Evolutionary conservation across 2,797 vertebrate genomes (phyloP), one percentile per base, ranked within the genome.

Genomic region (Orientallactaga sibirica): DNA sequence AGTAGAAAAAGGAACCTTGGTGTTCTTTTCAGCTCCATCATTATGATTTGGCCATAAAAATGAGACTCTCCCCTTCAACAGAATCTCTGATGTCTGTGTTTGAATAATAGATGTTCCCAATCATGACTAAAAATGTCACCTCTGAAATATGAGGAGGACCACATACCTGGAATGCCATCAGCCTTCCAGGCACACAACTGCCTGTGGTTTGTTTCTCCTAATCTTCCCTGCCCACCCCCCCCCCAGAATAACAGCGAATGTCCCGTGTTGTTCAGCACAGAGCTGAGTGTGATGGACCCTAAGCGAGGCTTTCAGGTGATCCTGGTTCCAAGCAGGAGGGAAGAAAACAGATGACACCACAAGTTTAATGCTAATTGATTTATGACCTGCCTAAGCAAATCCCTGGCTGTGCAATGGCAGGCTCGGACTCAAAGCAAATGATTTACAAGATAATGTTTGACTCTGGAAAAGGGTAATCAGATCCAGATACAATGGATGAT

Each of bases 391-490:
- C 98, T 98, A 98, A 98, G 97, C 98, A 98, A 98, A 98, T 98
- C 98, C 97, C 93, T 52, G 95, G 96, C 98, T 96, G 95, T 81
- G 94, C 97, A 97, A 97, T 95, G 96, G 98, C 97, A 98, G 97
- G 97, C 98, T 98, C 96, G 8, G 98, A 97, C 98, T 98, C 98
- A 98, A 98, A 98, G 98, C 98, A 98, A 98, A 98, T 98, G 98
- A 99, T 98, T 98, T 98, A 98, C 98, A 98, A 98, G 98, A 98
- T 98, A 98, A 98, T 98, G 98, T 98, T 98, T 98, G 98, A 98
- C 98, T 98, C 98, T 98, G 96, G 96, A 95, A 98, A 98, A 98
- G 98, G 98, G 98, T 98, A 98, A 99, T 98, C 98, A 98, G 98
- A 98, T 98, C 98, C 98, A 98, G 98, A 98, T 98, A 98, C 98